A percentile compares a stretch with the other conserved stretches of the same genome.
phyloP scores from a whole-genome alignment of 2,113 vertebrate species.

The Colius striatus region DNA sequence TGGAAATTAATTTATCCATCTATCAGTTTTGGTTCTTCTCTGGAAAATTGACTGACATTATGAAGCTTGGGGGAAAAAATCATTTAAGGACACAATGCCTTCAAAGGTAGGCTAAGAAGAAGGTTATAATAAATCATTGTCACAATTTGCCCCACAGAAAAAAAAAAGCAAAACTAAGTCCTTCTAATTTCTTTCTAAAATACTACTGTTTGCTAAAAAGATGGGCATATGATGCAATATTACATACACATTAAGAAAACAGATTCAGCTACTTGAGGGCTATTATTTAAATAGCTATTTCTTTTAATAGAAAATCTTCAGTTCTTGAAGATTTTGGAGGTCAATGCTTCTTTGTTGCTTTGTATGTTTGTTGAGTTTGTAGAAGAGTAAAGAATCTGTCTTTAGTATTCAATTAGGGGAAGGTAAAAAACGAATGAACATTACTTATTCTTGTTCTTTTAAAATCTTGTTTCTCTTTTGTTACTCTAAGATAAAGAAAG shows the following conservation, averaged over 20 bases:
- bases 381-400: not conserved
- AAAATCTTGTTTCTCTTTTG: not conserved
- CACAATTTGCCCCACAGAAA: not conserved
- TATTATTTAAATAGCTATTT: not conserved
- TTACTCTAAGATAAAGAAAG: not conserved
- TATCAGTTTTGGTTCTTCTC: not conserved
- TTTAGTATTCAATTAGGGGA: not conserved
- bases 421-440: not conserved
- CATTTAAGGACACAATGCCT: not conserved
- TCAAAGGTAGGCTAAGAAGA: not conserved
- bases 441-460: not conserved
- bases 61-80: not conserved
- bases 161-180: not conserved
- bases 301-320: not conserved
- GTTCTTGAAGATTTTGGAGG: not conserved
- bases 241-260: not conserved
- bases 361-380: not conserved
- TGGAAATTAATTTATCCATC: conserved; percentile 3
- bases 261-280: not conserved
- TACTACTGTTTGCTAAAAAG: not conserved
- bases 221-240: not conserved
- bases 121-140: not conserved
- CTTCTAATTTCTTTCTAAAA: not conserved
- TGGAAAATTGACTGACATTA: not conserved
- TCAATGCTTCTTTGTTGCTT: not conserved